Conservation (phyloP, 1,140 invertebrate species). For the Muscidifurax raptorellus region DNA sequence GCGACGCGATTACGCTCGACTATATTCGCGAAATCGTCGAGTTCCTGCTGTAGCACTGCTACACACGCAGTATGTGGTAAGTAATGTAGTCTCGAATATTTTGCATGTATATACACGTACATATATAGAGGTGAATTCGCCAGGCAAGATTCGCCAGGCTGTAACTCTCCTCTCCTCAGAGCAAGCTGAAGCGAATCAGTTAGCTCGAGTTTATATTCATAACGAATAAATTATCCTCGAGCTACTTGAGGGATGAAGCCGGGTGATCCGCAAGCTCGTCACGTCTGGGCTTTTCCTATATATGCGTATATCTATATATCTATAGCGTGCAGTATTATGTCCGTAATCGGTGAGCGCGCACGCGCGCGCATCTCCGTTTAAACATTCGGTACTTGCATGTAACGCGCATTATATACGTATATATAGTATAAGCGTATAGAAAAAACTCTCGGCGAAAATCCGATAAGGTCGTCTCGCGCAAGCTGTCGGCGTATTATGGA, state of each 20-base stretch:
- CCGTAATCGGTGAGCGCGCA: neutral
- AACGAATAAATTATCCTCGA: constrained; percentile 20
- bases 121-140: neutral
- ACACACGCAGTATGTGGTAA: no score
- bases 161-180: neutral
- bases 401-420: no score
- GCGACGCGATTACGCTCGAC: neutral
- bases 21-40: neutral
- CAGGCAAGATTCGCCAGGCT: neutral
- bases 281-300: neutral
- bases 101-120: neutral
- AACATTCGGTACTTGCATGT: no score
- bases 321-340: neutral
- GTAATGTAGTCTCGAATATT: constrained; percentile 6
- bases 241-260: constrained; percentile 5
- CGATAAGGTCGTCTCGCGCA: constrained; percentile 4
- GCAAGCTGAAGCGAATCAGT: neutral
- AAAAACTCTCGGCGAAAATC: neutral
- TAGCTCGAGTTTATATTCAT: neutral
- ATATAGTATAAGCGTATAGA: no score
- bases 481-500: constrained; percentile 1
- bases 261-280: neutral
- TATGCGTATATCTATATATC: no score
- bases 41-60: neutral
- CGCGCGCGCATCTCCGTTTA: no score